A percentile compares a stretch with the other conserved stretches of the same genome.
These are phyloP conservation scores for Limosa lapponica DNA, from an alignment of 2,797 vertebrate species.

Conservation along the genomic window DNA sequence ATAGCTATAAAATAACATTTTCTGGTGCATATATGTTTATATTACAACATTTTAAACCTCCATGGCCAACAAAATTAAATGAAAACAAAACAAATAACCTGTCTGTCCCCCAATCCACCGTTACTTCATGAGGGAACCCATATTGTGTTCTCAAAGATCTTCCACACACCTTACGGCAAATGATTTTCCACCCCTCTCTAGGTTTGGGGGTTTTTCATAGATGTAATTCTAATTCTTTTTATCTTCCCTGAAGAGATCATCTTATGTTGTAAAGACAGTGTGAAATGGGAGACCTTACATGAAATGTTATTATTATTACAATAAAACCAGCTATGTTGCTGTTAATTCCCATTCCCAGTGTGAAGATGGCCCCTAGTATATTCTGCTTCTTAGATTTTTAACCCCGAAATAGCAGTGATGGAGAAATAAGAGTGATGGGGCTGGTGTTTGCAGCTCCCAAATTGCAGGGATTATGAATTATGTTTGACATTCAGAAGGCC, in stretches of 20 bases:
- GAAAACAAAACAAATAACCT: neutral
- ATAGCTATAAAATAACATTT: conserved; percentile 55
- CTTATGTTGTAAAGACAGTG: conserved; percentile 39
- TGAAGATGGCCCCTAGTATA: neutral
- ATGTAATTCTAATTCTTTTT: conserved; percentile 70
- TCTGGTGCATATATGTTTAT: neutral
- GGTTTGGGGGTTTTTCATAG: conserved; percentile 28
- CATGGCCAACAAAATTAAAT: neutral
- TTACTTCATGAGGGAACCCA: neutral
- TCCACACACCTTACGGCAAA: conserved; percentile 52
- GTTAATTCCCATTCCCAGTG: neutral
- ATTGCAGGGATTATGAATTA: neutral
- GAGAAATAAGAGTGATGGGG: neutral
- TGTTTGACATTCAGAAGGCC: neutral
- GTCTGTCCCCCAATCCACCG: neutral
- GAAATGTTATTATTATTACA: conserved; percentile 29
- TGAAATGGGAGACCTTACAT: conserved; percentile 46
- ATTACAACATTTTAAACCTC: neutral
- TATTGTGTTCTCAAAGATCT: conserved; percentile 63
- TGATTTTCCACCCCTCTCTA: neutral
- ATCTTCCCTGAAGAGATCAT: conserved; percentile 62
- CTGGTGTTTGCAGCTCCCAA: neutral
- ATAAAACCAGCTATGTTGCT: neutral
- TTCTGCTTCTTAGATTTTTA: neutral
- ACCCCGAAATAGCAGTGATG: neutral